Conservation (phyloP, 2,113 vertebrate species). For the Marcusenius ussheri region DNA sequence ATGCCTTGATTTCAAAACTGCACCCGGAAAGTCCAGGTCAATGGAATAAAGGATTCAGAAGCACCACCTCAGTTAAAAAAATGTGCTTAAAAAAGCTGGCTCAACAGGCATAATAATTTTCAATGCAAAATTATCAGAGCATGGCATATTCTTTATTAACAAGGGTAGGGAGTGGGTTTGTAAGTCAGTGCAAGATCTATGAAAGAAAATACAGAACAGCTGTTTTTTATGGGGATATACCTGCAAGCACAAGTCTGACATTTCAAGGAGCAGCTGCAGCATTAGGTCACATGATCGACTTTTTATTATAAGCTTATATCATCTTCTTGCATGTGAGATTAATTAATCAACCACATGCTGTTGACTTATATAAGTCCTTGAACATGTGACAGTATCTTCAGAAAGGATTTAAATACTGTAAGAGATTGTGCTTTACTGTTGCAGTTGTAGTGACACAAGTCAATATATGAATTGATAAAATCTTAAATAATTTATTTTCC, state of each 20-base stretch:
- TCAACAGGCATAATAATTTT: slow-evolving; percentile 11
- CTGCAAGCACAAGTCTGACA: not conserved
- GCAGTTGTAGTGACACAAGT: not conserved
- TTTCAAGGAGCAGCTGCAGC: not conserved
- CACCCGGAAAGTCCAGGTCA: not conserved
- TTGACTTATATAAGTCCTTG: not conserved
- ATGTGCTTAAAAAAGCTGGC: not conserved
- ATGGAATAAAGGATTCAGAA: slow-evolving; percentile 7
- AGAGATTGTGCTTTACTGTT: not conserved
- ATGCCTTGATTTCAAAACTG: not conserved
- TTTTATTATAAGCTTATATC: not conserved
- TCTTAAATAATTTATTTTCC: not conserved
- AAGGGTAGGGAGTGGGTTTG: not conserved
- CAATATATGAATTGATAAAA: not conserved
- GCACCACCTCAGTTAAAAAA: not conserved
- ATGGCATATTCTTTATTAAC: slow-evolving; percentile 9
- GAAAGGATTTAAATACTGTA: not conserved
- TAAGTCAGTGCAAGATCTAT: not conserved
- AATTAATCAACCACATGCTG: not conserved
- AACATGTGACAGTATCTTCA: not conserved
- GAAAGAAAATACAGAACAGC: not conserved
- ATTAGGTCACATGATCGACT: not conserved
- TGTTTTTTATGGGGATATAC: not conserved
- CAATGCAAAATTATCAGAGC: slow-evolving; percentile 16
- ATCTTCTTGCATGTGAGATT: not conserved